phyloP scores from a whole-genome alignment of 2,797 vertebrate genomes.

The Mus minutoides region DNA sequence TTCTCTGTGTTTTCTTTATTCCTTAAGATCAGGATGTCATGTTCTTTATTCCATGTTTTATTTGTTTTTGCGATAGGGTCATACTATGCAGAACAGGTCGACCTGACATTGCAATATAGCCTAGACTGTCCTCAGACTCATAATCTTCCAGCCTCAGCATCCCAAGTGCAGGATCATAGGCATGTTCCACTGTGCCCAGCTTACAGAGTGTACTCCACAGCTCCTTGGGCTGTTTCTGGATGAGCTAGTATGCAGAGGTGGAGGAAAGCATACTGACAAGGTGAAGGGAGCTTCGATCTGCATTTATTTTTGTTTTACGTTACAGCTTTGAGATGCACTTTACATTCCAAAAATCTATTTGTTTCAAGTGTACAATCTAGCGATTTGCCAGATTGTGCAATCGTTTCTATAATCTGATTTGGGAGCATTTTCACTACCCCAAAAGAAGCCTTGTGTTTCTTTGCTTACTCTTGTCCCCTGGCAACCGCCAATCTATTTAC shows the following conservation, averaged over 20 bases:
- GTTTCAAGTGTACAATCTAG: constrained; percentile 33
- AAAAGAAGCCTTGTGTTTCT: constrained; percentile 19
- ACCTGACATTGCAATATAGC: not conserved
- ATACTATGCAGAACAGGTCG: not conserved
- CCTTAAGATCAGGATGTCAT: not conserved
- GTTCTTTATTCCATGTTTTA: not conserved
- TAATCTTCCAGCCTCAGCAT: not conserved
- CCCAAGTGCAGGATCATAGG: not conserved
- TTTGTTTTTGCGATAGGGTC: not conserved
- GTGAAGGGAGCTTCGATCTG: constrained; percentile 27
- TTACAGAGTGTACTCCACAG: not conserved
- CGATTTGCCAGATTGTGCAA: constrained; percentile 45
- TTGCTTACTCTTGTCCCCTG: constrained; percentile 13
- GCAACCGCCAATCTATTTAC: constrained; percentile 8
- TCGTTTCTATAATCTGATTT: constrained; percentile 48
- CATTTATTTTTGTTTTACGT: constrained; percentile 36
- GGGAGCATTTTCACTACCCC: constrained; percentile 40
- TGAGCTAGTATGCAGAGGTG: not conserved
- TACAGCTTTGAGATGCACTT: constrained; percentile 54
- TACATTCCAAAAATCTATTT: constrained; percentile 38
- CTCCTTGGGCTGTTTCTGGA: not conserved
- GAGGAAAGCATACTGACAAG: not conserved
- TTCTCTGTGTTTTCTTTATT: not conserved
- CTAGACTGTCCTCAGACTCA: not conserved
- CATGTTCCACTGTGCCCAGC: not conserved